phyloP scores from a whole-genome alignment of 1,140 invertebrate species.

The Atta colombica region DNA sequence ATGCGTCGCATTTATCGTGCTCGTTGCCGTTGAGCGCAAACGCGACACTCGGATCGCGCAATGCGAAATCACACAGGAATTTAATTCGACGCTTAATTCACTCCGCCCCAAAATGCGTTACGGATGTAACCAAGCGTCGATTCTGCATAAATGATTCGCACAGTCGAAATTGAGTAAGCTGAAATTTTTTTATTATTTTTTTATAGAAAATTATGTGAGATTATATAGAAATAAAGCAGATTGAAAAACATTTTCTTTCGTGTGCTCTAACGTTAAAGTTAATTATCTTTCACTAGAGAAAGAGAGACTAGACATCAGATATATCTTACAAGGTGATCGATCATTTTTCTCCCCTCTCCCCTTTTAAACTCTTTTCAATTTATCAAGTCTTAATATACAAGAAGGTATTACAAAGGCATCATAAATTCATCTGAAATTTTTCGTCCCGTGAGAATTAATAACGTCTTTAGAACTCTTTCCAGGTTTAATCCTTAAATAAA shows the following conservation, averaged over 20 bases:
- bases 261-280: background rate
- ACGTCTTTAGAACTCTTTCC: conserved; percentile 42
- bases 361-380: conserved; percentile 31
- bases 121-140: conserved; percentile 1
- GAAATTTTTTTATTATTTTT: background rate
- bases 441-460: conserved; percentile 48
- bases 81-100: conserved; percentile 47
- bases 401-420: conserved; percentile 38
- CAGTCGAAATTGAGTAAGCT: background rate
- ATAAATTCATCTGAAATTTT: conserved; percentile 56
- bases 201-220: background rate
- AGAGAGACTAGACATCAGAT: conserved; percentile 6
- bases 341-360: background rate
- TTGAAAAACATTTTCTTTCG: background rate
- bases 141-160: background rate
- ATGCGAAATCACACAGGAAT: conserved; percentile 42
- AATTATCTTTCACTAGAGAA: conserved; percentile 32
- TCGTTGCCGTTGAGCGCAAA: conserved; percentile 7
- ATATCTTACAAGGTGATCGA: conserved; percentile 30
- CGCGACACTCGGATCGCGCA: background rate
- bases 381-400: conserved; percentile 57
- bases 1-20: conserved; percentile 26
- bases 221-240: conserved; percentile 10
- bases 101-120: background rate
- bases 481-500: conserved; percentile 49